Base-by-base conservation (phyloP, 2,888 invertebrate species). In the Osmoderma eremita region DNA sequence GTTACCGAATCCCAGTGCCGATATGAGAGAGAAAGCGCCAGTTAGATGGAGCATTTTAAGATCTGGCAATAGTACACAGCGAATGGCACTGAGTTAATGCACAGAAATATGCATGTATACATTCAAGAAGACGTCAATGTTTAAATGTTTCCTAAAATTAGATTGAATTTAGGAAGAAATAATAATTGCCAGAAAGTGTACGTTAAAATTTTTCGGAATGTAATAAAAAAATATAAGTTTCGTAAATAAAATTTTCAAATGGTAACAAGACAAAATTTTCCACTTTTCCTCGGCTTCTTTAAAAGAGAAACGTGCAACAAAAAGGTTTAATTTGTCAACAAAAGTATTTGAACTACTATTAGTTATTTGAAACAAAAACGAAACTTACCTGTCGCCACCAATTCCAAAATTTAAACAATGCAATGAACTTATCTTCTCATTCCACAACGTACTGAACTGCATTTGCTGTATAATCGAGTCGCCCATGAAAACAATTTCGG, bases 361-460 rank as follows among this genome's bases (percentile, higher is more conserved):
- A 42, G 13, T 41, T 18, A 42, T 20, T 53, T 24, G 3, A 30
- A 20, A 49, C 17, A 58, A 58, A 24, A 49, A 58, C 15, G 10
- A 58, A 53, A 36, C 63, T 70, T 71, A 81, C 81, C 86, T 84
- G 76, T 91, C 91, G 10, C 88, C 89, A 15, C 88, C 87, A 69
- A 91, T 88, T 48, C 90, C 90, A 80, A 91, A 90, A 80, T 90
- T 90, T n/a, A 90, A 79, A 70, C 88, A 86, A 76, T 90, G 90
- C 75, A 91, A 80, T 0, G 89, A 87, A 64, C 86, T 88, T 79
- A 90, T 88, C 79, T 87, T 83, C 69, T 87, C 86, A 69, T 84
- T 84, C 89, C 90, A 91, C 67, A 89, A 79, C 75, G 86, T 84
- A 64, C 87, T 85, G 72, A 87, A 86, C 71, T 85, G 84, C 68